phyloP scores from a whole-genome alignment of 2,888 invertebrate genomes.

The Caradrina kadenii region DNA sequence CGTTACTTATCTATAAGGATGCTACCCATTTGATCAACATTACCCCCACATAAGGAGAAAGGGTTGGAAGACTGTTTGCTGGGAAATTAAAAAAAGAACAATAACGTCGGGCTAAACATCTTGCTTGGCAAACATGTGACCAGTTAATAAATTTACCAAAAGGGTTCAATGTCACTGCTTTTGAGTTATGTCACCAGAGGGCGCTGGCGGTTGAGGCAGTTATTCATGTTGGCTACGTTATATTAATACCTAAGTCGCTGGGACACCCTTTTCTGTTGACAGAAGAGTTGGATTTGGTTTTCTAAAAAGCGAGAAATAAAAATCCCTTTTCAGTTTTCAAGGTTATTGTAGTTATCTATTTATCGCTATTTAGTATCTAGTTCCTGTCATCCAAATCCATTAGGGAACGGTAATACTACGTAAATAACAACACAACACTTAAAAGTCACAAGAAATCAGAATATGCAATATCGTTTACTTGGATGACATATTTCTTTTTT shows the following conservation, averaged over 20 bases:
- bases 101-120: constrained; percentile 39
- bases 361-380: too few relatives aligned
- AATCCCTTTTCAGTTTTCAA: too few relatives aligned
- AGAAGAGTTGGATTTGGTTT: too few relatives aligned
- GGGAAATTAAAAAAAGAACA: constrained; percentile 52
- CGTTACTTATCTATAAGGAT: not conserved
- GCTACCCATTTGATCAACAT: constrained; percentile 1
- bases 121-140: constrained; percentile 34
- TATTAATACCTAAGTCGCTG: constrained; percentile 19
- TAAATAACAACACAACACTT: too few relatives aligned
- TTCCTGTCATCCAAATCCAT: too few relatives aligned
- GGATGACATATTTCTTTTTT: too few relatives aligned
- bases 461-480: too few relatives aligned
- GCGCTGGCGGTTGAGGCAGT: constrained; percentile 49
- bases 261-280: too few relatives aligned
- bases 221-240: constrained; percentile 61
- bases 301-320: too few relatives aligned
- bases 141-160: constrained; percentile 59
- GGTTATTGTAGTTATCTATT: too few relatives aligned
- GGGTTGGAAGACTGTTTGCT: constrained; percentile 17
- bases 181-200: constrained; percentile 62
- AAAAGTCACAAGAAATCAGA: too few relatives aligned
- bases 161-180: constrained; percentile 62
- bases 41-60: constrained; percentile 22
- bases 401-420: too few relatives aligned